Percentiles rank a stretch among this genome's conserved stretches.
These are phyloP conservation scores for Caenorhabditis drosophilae DNA, from an alignment of 2,888 invertebrate genomes.

Conservation along the genomic window DNA sequence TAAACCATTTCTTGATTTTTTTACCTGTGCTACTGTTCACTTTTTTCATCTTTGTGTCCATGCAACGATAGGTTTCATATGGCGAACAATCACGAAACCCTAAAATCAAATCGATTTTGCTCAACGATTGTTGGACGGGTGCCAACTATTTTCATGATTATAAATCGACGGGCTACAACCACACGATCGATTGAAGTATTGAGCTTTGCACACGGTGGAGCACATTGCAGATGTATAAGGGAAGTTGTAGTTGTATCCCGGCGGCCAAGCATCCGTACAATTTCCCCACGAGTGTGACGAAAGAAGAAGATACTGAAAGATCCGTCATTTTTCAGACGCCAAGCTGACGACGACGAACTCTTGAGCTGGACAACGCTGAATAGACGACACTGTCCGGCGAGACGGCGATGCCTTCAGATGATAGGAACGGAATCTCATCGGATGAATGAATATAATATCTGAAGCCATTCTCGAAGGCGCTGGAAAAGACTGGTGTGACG, in stretches of 20 bases:
- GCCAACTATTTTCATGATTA: constrained; percentile 36
- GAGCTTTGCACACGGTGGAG: constrained; percentile 46
- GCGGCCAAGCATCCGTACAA: constrained; percentile 50
- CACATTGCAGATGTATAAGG: constrained; percentile 50
- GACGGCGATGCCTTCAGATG: constrained; percentile 63
- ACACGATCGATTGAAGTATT: constrained; percentile 44
- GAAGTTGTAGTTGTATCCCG: constrained; percentile 24
- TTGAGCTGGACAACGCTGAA: constrained; percentile 40
- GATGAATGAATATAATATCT: constrained; percentile 61
- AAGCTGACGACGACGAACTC: too few species aligned
- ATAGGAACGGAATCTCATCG: constrained; percentile 53
- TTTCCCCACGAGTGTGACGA: constrained; percentile 51
- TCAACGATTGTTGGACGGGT: not conserved
- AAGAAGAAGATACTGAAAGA: constrained; percentile 48
- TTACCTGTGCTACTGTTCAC: too few species aligned
- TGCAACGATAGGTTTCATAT: constrained; percentile 43
- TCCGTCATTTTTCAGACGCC: too few species aligned
- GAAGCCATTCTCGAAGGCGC: constrained; percentile 63
- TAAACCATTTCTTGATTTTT: too few species aligned
- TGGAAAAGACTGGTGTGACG: constrained; percentile 49
- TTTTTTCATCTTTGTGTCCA: constrained; percentile 38
- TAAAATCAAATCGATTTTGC: constrained; percentile 11
- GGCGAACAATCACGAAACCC: constrained; percentile 45
- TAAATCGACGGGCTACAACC: constrained; percentile 55
- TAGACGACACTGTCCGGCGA: constrained; percentile 55